These are phyloP conservation scores for Dipodomys ordii DNA, from an alignment of 2,113 vertebrate genomes.

Conservation along the genomic window DNA sequence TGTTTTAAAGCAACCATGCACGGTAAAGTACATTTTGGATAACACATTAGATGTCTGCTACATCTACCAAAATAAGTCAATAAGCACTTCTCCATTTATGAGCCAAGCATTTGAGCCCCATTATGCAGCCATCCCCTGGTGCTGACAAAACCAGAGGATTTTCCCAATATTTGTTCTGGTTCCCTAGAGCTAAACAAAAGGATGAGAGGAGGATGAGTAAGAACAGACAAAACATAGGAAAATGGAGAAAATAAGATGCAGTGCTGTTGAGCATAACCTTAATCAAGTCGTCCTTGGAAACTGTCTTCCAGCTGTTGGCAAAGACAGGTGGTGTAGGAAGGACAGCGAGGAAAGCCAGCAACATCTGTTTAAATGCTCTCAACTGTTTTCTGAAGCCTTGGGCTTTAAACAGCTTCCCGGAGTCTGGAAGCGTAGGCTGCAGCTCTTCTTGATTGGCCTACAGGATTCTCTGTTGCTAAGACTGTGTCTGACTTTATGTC, in stretches of 20 bases:
- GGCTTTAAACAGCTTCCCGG: background rate
- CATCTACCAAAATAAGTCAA: background rate
- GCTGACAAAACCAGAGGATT: background rate
- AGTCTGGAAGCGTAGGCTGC: too few relatives aligned
- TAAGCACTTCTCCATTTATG: background rate
- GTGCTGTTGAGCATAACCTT: background rate
- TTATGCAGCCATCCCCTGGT: accelerated
- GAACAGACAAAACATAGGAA: background rate
- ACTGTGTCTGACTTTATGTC: background rate
- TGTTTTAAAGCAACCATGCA: background rate
- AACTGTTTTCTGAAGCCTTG: background rate
- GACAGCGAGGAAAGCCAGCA: background rate
- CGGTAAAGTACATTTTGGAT: background rate
- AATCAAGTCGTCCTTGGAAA: background rate
- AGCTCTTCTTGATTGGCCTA: background rate
- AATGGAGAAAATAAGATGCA: background rate
- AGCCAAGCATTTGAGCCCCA: background rate
- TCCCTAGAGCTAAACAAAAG: background rate
- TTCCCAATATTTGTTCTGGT: background rate
- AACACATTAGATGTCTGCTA: background rate
- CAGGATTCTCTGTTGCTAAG: background rate
- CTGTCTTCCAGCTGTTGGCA: background rate
- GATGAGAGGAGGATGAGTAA: too few relatives aligned
- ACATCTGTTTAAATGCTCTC: background rate
- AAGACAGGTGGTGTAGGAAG: background rate